Base-by-base conservation (phyloP, 1,140 invertebrate species). In the Parasteatoda tepidariorum region DNA sequence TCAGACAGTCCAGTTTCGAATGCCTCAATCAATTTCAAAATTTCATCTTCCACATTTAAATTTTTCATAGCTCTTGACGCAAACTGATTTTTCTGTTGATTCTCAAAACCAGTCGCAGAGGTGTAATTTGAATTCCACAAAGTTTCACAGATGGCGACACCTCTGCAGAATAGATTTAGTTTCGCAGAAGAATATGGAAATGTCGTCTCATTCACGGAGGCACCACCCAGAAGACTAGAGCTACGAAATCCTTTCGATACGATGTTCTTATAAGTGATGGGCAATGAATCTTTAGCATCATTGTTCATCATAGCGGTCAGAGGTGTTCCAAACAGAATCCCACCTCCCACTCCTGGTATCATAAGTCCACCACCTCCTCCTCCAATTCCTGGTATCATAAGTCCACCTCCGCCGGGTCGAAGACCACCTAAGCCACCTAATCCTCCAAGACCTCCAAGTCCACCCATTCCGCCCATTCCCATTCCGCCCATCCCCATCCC, bases 241-340 rank as follows among this genome's bases (percentile, higher is more conserved):
- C 57, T 55, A 5, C 18, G 4, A 62, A 75, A 62, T 26, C 41
- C 73, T 6, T 75, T 75, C 0, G 73, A 74, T 9, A 34, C 15
- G 6, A 30, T 28, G 2, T 34, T 26, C 30, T 74, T 74, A 57
- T 33, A 74, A 26, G 57, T 59, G 3, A 74, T 18, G 0, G 71
- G 71, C 18, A 74, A 24, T 7, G 22, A 11, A 15, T 26, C 38
- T 18, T 18, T 26, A 3, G 3, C 33, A 7, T 31, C 71, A 15
- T 33, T n/a, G 11, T 9, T 62, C 9, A 74, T 7, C 57, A 74
- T 3, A 5, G 33, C 55, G 7, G 55, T 7, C 7, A 59, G 57
- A 15, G 24, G 57, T 22, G n/a, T 15, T 9, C 57, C 57, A 7
- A 6, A 6, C 1, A 59, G 15, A 13, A 59, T 59, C 11, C 33